Evolutionary conservation across 2,888 invertebrate genomes (phyloP), one percentile per base, ranked within the genome.

Genomic region (Drosophila anceps): DNA sequence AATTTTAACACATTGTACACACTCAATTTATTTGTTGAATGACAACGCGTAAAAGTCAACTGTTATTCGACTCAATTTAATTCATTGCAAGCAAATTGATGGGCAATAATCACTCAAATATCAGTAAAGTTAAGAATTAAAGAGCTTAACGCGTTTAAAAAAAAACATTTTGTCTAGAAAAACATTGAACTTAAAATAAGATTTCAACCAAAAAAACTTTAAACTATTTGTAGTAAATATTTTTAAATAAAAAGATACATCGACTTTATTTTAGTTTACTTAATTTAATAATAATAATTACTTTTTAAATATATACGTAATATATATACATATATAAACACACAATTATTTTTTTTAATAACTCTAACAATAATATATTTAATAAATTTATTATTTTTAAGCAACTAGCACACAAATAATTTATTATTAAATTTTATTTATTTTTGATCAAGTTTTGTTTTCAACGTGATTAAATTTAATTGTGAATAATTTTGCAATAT

Each of bases 51-150:
- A 43, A 43, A 10, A 24, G 20, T 41, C 8, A 55, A 41, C 18
- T 18, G 10, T 24, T 59, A 31, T 51, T 48, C 29, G 18, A 24
- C 46, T 46, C 1, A 12, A 37, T 43, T 46, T 10, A 41, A 18
- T 33, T 4, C 4, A 41, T 46, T 15, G 35, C 9, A 24, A 35
- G 27, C 4, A 15, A 41, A 54, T 24, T 20, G 24, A 10, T 43
- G 20, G 27, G 8, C 46, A 12, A 27, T 5, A 35, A 18, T 39
- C 13, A 27, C 1, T 27, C 31, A 50, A 12, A 71, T 50, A 60
- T 35, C 51, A 51, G 57, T 61, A 35, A 24, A 72, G 18, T 20
- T 20, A 24, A 48, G 12, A 33, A 4, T 15, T 9, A 10, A 24
- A 39, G 3, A 15, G 6, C 5, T 15, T 9, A 10, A 24, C 35